Evolutionary conservation across 2,113 vertebrate genomes (phyloP).

Genomic region (Sardina pilchardus): DNA sequence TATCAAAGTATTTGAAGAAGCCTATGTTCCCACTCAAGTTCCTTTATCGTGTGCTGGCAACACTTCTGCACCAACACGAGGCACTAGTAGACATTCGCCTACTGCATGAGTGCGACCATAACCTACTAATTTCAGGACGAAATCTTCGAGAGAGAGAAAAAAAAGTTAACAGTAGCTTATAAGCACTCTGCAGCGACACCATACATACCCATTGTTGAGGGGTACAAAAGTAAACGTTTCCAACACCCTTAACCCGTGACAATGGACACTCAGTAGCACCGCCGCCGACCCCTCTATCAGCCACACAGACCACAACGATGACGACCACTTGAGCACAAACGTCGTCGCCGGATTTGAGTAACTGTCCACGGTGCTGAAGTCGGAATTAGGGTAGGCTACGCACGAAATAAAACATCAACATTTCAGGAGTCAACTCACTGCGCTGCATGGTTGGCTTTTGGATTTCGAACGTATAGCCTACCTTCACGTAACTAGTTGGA

Average conservation of each 20-base stretch:
- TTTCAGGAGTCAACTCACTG: too few species aligned
- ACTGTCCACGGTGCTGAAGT: slow-evolving; percentile 43
- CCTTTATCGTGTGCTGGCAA: slow-evolving; percentile 65
- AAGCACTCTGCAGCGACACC: slow-evolving; percentile 13
- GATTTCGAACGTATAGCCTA: too few species aligned
- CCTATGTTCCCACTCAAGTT: slow-evolving; percentile 63
- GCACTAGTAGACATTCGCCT: slow-evolving; percentile 49
- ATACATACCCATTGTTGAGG: slow-evolving; percentile 5
- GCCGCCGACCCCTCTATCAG: too few species aligned
- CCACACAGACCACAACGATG: too few species aligned
- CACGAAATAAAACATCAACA: not conserved
- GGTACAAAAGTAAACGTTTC: slow-evolving; percentile 25
- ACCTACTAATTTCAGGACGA: slow-evolving; percentile 67
- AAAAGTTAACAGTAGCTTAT: slow-evolving; percentile 1
- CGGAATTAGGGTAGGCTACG: not conserved
- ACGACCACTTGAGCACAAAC: not conserved
- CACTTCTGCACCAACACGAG: slow-evolving; percentile 67
- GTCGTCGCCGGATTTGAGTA: not conserved
- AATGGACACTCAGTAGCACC: too few species aligned
- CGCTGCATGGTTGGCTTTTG: too few species aligned
- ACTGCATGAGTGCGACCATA: slow-evolving; percentile 70
- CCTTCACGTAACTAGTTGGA: too few species aligned
- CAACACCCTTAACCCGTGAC: not conserved
- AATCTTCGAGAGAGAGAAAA: slow-evolving; percentile 40
- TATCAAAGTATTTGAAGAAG: too few species aligned